A percentile compares a stretch with the other conserved stretches of the same genome.
Conservation (phyloP, 1,140 invertebrate species). For the Drosophila paulistorum region DNA sequence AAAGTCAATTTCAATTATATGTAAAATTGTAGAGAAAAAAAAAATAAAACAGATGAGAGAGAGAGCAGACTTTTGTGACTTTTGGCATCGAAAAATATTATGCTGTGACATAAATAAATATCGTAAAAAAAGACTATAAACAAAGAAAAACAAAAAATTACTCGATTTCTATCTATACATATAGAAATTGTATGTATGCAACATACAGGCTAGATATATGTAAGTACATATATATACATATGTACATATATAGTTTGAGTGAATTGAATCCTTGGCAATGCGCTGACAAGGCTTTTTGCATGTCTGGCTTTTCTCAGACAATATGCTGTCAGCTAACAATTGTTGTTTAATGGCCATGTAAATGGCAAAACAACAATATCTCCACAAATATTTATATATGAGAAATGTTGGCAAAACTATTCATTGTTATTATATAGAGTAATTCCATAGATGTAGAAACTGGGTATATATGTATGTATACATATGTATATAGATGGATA, state of each 20-base stretch:
- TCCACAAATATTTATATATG: conserved; percentile 35
- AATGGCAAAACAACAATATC: conserved; percentile 30
- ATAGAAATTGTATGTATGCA: background rate
- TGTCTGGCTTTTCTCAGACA: conserved; percentile 61
- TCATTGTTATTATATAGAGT: conserved; percentile 1
- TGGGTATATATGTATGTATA: conserved; percentile 18
- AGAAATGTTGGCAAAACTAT: conserved; percentile 25
- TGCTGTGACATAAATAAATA: conserved; percentile 56
- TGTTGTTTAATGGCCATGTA: conserved; percentile 69
- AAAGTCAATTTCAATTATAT: conserved; percentile 60
- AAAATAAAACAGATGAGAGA: background rate
- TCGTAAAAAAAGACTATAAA: conserved; percentile 38
- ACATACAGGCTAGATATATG: background rate
- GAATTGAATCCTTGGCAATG: conserved; percentile 80
- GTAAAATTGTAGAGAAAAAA: conserved; percentile 47
- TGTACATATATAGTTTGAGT: conserved; percentile 43
- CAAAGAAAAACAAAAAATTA: conserved; percentile 34
- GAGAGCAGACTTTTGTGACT: conserved; percentile 46
- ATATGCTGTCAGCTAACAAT: conserved; percentile 73
- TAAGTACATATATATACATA: background rate
- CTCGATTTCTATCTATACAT: conserved; percentile 19
- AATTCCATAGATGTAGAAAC: background rate
- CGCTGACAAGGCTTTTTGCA: conserved; percentile 30
- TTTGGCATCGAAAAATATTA: conserved; percentile 66
- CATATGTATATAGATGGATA: conserved; percentile 21